Evolutionary conservation across 53 echinoderm and acorn worm genomes (phyloP).

Genomic region (Astropecten irregularis): DNA sequence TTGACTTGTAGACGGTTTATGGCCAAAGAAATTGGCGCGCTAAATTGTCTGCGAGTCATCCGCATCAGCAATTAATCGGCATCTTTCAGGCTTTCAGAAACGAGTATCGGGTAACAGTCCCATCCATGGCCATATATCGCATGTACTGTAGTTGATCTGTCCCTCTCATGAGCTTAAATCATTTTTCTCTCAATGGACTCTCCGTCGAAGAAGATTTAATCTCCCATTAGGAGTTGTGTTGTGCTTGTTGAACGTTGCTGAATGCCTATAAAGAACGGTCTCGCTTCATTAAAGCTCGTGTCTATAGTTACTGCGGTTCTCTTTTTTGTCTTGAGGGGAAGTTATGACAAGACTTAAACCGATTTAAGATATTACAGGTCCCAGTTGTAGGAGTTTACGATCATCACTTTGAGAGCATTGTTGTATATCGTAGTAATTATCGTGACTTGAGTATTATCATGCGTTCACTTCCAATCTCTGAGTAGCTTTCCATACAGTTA

Average conservation of each 20-base stretch:
- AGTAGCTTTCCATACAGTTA: too few relatives aligned
- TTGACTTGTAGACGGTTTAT: not conserved
- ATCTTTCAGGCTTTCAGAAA: too few relatives aligned
- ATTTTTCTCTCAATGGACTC: not conserved
- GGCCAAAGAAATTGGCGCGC: not conserved
- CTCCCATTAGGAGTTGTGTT: not conserved
- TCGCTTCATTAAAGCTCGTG: not conserved
- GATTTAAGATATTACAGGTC: not conserved
- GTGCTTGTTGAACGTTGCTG: not conserved
- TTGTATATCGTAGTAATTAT: too few relatives aligned
- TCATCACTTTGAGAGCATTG: too few relatives aligned
- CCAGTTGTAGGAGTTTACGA: too few relatives aligned
- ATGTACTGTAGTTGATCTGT: not conserved
- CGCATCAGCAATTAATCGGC: not conserved
- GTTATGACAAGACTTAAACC: not conserved
- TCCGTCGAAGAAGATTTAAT: too few relatives aligned
- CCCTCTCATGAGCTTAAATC: not conserved
- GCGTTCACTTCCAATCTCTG: too few relatives aligned
- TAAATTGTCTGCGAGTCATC: slow-evolving; percentile 3
- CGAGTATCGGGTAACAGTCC: not conserved
- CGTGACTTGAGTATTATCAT: too few relatives aligned
- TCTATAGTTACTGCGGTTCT: not conserved
- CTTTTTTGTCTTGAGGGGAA: not conserved
- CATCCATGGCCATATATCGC: not conserved
- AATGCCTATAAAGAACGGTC: not conserved